Evolutionary conservation across 1,140 invertebrate genomes (phyloP), one percentile per base, ranked within the genome.

Genomic region (Penaeus chinensis): DNA sequence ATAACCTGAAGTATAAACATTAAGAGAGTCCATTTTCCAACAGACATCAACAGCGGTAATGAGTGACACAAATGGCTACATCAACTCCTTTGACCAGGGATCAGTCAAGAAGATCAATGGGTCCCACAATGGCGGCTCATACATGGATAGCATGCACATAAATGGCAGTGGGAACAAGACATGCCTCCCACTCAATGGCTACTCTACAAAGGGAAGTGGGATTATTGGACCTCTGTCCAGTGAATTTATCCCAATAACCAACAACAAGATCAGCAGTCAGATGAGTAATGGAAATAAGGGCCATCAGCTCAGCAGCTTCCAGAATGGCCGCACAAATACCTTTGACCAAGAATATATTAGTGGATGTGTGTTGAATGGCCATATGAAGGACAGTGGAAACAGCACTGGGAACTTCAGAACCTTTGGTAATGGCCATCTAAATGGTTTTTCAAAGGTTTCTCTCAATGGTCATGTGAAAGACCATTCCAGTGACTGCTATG

Each of bases 21-120:
- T 24, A 74, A 27, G 13, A 18, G 1, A 19, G 42, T 16, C 42
- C 63, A 10, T 71, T 24, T 27, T 19, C 60, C n/a, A 61, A 69
- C 81, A 83, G 81, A 65, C 81, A 83, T 83, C 81, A 83, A 83
- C 81, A 74, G 81, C 81, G 81, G 65, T 83, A 83, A 54, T 66
- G 63, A 83, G 65, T 54, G 81, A 83, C 63, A 71, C 62, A 18
- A 66, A 42, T 66, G 63, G 81, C 81, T 62, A 71, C 37, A 20
- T 37, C 24, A 69, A 71, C 27, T 24, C 37, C 71, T 65, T 66
- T 27, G 32, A 37, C 74, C 22, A 37, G 37, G 42, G 47, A 47
- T 16, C n/a, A 24, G 81, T 24, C 10, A 82, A 82, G 24, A 82
- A 82, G 24, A 19, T 82, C 13, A 42, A 24, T 42, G 61, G 54